Evolutionary conservation across 2,797 vertebrate genomes (phyloP), one percentile per base, ranked within the genome.

Genomic region (Esox masquinongy): DNA sequence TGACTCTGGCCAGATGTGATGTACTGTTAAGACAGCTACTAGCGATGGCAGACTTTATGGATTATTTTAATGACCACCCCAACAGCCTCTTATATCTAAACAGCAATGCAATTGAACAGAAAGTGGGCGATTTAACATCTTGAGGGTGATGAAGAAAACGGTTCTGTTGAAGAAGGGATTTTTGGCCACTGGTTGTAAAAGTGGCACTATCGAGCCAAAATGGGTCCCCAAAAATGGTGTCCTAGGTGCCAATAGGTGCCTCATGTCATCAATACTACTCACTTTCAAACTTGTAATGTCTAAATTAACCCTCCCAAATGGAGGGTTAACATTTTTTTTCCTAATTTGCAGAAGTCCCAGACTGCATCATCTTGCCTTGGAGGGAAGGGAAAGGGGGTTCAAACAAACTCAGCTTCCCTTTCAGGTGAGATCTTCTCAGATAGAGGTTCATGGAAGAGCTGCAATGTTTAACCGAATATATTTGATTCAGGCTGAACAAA

Each of bases 1-100:
- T 98, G 96, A 98, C 96, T 96, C 95, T 95, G 94, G 91, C 94
- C 88, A 96, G 96, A 97, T 96, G 97, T 95, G 95, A 96, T 97
- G 96, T 96, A 96, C 93, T 95, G 96, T 93, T 88, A 92, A 90
- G 93, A 92, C 94, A 93, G 94, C 94, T 95, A 94, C 92, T 88
- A 91, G 91, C 94, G 95, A 94, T 93, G 95, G 93, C 86, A 93
- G 94, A 97, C 96, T 96, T 97, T 96, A 98, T 97, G 96, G 96
- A 97, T 98, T 97, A 96, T 96, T 96, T 95, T 96, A 96, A 97
- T 95, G 95, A 95, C 93, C 93, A 74, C 93, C 94, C 94, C 94
- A 84, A 92, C 90, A 94, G 94, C 95, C 95, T 94, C 95, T 95
- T 95, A 95, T 96, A 94, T 96, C 97, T 97, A 97, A 97, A 97